Base-by-base conservation (phyloP, 2,888 invertebrate species). In the Eupithecia dodoneata region DNA sequence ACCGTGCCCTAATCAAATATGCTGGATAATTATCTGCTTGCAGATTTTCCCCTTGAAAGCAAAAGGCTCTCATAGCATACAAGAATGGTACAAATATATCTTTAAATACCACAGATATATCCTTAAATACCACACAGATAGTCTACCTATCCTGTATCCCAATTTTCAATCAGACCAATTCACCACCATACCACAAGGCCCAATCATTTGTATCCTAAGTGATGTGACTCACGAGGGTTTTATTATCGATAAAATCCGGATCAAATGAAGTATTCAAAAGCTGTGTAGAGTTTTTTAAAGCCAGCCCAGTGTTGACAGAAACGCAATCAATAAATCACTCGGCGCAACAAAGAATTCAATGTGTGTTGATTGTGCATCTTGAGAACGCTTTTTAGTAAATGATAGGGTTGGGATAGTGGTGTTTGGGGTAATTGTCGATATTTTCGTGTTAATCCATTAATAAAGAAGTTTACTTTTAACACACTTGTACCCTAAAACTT, bases 261-360 rank as follows among this genome's bases (percentile, higher is more conserved):
- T 94, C 94, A 94, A 94, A 95, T 94, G 95, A 95, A 94, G 94
- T 94, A 95, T 94, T 95, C 94, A 94, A 87, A 84, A 85, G 83
- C 86, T 84, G 88, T 91, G 91, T 91, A 90, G 91, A 91, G 87
- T 74, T 78, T 78, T 77, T 81, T 79, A 80, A 80, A 92, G 91
- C 91, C 91, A 88, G 91, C 77, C 67, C 79, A 86, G 92, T 94
- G 95, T 94, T 95, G 95, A 95, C 95, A 95, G 94, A 94, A 93
- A 92, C 91, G 94, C 92, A 93, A 94, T 95, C 95, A 94, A 95
- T 95, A 95, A 95, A 95, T 95, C 94, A 95, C 93, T 94, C 91
- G 90, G 87, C 84, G 84, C 88, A 87, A 94, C 93, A 94, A 94
- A 92, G 93, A 90, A 88, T 93, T 95, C 93, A 94, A 94, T 94